phyloP scores from a whole-genome alignment of 2,888 invertebrate species.

The Melieria crassipennis region DNA sequence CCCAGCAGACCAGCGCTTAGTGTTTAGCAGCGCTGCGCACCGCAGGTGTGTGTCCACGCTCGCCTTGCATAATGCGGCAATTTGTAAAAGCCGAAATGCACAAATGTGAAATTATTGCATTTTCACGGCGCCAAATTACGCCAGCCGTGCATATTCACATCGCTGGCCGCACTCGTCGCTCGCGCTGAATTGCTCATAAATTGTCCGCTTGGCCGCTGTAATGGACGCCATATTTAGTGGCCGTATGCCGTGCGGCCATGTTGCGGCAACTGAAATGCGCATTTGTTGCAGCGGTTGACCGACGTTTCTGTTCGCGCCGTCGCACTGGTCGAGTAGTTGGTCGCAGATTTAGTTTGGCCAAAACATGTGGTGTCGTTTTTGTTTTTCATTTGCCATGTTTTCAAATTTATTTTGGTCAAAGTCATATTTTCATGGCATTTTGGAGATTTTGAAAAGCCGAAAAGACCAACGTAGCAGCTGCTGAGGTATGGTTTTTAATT shows the following conservation, averaged over 20 bases:
- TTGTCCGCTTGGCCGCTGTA: not conserved
- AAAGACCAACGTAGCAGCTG: no score
- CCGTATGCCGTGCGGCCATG: not conserved
- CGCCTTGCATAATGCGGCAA: constrained; percentile 27
- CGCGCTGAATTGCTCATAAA: constrained; percentile 1
- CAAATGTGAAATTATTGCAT: constrained; percentile 31
- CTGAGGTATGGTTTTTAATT: no score
- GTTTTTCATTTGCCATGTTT: no score
- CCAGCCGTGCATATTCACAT: not conserved
- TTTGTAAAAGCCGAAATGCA: constrained; percentile 31
- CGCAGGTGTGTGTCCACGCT: constrained; percentile 18
- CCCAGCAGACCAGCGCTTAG: not conserved
- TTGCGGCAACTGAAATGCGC: not conserved
- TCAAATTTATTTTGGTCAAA: no score
- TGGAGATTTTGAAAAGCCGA: no score
- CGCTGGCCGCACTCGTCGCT: not conserved
- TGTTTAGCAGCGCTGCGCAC: not conserved
- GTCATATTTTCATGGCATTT: no score
- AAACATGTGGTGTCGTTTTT: no score
- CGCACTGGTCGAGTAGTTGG: not conserved
- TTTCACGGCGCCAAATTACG: constrained; percentile 3
- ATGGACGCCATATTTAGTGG: no score
- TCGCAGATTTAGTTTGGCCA: no score
- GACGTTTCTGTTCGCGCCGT: not conserved
- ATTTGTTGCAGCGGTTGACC: constrained; percentile 7